Evolutionary conservation across 2,797 vertebrate species (phyloP), one percentile per base, ranked within the genome.

Genomic region (Oreochromis mossambicus): DNA sequence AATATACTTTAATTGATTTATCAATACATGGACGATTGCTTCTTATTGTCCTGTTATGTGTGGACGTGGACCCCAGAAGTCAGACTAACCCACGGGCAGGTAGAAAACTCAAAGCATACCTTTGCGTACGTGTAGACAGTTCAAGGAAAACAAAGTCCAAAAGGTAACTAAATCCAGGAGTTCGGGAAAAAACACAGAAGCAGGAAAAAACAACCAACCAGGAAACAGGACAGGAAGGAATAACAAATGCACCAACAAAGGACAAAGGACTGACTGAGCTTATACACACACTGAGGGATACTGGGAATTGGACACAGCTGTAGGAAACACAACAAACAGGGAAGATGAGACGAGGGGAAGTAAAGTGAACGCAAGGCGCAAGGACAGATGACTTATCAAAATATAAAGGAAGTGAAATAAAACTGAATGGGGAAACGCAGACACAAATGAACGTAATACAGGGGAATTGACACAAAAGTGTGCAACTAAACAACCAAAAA

Each of bases 321-420:
- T 38, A 38, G 61, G 34, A 63, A 63, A 4, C 58, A 63, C 58
- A 13, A 38, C 34, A 63, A 63, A 36, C 13, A 6, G 58, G 58
- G 34, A 38, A 21, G 34, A 63, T 13, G 58, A 38, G 11, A 38
- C 1, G 11, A 66, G 19, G 4, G 61, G 11, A 38, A 36, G 61
- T 66, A 2, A 66, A 38, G 19, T 66, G 11, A 61, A 12, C 1
- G 8, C 17, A 0, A 36, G 32, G 58, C 0, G 0, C 58, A n/a
- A 66, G 34, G 61, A 66, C 34, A 8, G 34, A 21, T n/a, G 34
- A 21, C 34, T 38, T 66, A 5, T 38, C 11, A 2, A 66, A 66
- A 66, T 66, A 38, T 21, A 66, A 8, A 38, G 34, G 19, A 66
- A 12, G 58, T 0, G 17, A 32, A 58, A 32, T 32, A 58, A 32